Evolutionary conservation across 2,113 vertebrate species (phyloP), one percentile per base, ranked within the genome.

Genomic region (Thomomys bottae): DNA sequence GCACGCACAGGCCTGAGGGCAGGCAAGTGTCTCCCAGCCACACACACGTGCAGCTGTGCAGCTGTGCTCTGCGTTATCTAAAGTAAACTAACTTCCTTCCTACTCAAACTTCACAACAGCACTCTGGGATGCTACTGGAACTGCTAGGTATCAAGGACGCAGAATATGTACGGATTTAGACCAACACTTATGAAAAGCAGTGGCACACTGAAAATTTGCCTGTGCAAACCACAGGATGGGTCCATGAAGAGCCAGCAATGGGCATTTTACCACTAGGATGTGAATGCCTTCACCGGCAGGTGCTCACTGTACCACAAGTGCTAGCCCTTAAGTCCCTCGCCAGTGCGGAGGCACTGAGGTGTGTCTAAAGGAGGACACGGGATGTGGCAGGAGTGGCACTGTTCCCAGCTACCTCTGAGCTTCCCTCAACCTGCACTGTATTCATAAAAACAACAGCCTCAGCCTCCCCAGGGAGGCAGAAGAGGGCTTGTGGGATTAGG

Each of bases 41-140:
- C 20, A 30, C n/a, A 2, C 0, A 3, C n/a, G 30, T 0, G 0
- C 9, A 34, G 45, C 14, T 70, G 5, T 0, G 0, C 17, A 40
- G 45, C 21, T 26, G 7, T 26, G 61, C 75, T 49, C 23, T 20
- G 30, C 42, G 30, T 34, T 6, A 32, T 24, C 36, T 3, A 21
- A 8, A 38, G 61, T 9, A 59, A 18, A 14, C 8, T 1, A 1
- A 15, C 2, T 5, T 38, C 34, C 15, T 84, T 1, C 5, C 36
- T 23, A n/a, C 26, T 9, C n/a, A 14, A 7, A 28, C 66, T 42
- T 80, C 36, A 6, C 73, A 36, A 63, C 0, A 36, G 59, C 42
- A 23, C 0, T 4, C 36, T 5, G 3, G 0, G 12, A 28, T 2
- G 57, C 45, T 6, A 30, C n/a, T 23, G 6, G 54, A 66, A 40